Base-by-base conservation (phyloP, 2,888 invertebrate genomes). In the Copidosoma aretas region DNA sequence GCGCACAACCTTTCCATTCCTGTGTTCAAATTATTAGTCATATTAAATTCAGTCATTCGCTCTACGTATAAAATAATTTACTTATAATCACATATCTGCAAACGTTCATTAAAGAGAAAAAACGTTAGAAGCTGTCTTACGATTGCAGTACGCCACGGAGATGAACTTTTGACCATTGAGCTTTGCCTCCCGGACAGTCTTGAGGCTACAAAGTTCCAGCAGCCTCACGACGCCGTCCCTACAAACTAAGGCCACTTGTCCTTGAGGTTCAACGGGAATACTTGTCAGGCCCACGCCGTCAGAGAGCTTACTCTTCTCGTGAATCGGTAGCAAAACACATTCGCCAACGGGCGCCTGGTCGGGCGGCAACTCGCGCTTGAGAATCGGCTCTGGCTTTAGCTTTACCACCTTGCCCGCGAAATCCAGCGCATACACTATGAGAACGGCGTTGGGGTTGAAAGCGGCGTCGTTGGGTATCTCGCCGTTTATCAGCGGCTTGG, bases 1-100 rank as follows among this genome's bases (percentile, higher is more conserved):
- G 91, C 93, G 82, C 95, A 95, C 41, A 96, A 86, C 59, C 94
- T 88, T 79, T 96, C 95, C 69, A 95, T 88, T 81, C 90, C 90
- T 89, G 74, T 22, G 22, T n/a, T n/a, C n/a, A n/a, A n/a, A n/a
- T n/a, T n/a, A n/a, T n/a, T n/a, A n/a, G n/a, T n/a, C n/a, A n/a
- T n/a, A n/a, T n/a, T n/a, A n/a, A n/a, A n/a, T n/a, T n/a, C n/a
- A n/a, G n/a, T n/a, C n/a, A n/a, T n/a, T n/a, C n/a, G n/a, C n/a
- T n/a, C n/a, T n/a, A n/a, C n/a, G n/a, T n/a, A n/a, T n/a, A n/a
- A n/a, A n/a, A n/a, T n/a, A n/a, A n/a, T n/a, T n/a, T n/a, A n/a
- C n/a, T n/a, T n/a, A n/a, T n/a, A n/a, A n/a, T n/a, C n/a, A n/a
- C n/a, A 39, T 53, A 43, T 43, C 22, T 22, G 24, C 3, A 64